Evolutionary conservation across 2,888 invertebrate species (phyloP).

Genomic region (Trissolcus japonicus): DNA sequence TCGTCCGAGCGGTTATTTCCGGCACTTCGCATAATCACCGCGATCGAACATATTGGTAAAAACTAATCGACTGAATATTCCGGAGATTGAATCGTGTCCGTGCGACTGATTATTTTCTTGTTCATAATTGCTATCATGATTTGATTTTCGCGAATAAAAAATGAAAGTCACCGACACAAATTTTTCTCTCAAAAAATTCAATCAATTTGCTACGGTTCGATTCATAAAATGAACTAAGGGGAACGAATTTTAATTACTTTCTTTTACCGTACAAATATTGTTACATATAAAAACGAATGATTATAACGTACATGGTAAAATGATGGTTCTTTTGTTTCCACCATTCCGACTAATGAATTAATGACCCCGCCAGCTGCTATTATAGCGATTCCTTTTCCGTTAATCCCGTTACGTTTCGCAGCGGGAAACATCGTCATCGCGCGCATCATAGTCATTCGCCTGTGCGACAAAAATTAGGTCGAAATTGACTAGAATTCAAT

Average conservation of each 20-base stretch:
- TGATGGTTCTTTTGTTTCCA: neutral
- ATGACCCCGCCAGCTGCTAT: neutral
- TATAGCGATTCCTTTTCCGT: slow-evolving; percentile 10
- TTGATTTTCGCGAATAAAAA: too few relatives aligned
- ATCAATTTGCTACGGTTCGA: too few relatives aligned
- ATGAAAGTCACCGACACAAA: too few relatives aligned
- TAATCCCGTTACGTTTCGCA: slow-evolving; percentile 21
- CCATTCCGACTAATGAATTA: slow-evolving; percentile 2
- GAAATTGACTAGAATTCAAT: slow-evolving; percentile 68
- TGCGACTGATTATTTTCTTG: neutral
- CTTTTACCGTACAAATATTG: too few relatives aligned
- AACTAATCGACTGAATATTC: slow-evolving; percentile 3
- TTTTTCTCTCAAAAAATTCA: too few relatives aligned
- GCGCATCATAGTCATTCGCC: slow-evolving; percentile 33
- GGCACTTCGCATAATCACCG: slow-evolving; percentile 8
- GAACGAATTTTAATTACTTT: too few relatives aligned
- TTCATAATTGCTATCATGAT: neutral
- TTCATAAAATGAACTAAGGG: too few relatives aligned
- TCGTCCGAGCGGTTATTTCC: slow-evolving; percentile 9
- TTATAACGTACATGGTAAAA: too few relatives aligned
- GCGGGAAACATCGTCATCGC: slow-evolving; percentile 35
- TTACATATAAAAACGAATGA: too few relatives aligned
- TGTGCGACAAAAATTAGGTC: slow-evolving; percentile 64
- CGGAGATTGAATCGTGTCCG: neutral
- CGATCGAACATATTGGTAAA: slow-evolving; percentile 11